Conservation (phyloP, 2,113 vertebrate genomes). For the Platycercus adscitus region DNA sequence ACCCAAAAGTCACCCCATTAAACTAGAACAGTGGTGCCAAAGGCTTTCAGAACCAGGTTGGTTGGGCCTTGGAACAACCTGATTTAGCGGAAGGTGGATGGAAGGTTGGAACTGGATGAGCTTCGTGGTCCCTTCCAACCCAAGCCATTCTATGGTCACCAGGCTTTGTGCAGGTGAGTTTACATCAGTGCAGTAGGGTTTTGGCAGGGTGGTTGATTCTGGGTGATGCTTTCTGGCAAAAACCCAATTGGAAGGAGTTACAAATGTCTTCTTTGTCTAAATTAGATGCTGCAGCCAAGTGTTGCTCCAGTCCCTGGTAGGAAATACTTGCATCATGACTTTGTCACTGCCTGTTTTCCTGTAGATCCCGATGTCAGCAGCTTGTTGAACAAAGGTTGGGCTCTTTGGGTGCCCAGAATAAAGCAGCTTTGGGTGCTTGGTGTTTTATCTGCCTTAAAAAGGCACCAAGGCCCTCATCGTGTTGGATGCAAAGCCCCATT, state of each 20-base stretch:
- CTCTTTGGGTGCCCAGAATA: background rate
- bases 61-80: background rate
- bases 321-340: background rate
- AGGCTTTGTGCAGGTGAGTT: background rate
- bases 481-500: background rate
- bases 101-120: background rate
- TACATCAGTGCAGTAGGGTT: background rate
- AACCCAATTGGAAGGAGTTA: background rate
- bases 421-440: background rate
- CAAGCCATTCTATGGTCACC: background rate
- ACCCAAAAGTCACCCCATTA: rapidly evolving
- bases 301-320: background rate
- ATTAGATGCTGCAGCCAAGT: background rate
- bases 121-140: background rate
- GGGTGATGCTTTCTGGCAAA: background rate
- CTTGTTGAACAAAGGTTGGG: background rate
- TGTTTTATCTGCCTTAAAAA: background rate
- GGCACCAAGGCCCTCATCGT: background rate
- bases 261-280: background rate
- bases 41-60: background rate
- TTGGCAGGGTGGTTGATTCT: background rate
- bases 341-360: background rate
- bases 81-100: background rate
- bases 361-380: rapidly evolving
- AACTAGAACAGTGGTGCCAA: background rate